Conservation (phyloP, 2,888 invertebrate genomes). For the Nomada goodeniana region DNA sequence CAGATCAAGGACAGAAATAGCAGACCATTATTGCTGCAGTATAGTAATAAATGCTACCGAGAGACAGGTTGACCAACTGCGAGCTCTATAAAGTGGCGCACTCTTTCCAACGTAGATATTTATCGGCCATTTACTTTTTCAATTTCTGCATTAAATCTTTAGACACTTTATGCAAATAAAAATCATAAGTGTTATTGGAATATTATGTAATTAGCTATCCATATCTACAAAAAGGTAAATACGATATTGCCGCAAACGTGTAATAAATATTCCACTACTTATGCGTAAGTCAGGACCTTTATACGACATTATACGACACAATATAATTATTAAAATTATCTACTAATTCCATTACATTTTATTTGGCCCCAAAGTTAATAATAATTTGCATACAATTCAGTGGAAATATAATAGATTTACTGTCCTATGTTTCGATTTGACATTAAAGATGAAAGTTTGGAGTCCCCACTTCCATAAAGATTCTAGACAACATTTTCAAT, state of each 20-base stretch:
- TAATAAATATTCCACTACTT: slow-evolving; percentile 1
- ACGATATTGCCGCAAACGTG: too few species aligned
- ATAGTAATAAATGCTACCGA: slow-evolving; percentile 36
- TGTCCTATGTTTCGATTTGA: too few species aligned
- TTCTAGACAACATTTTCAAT: too few species aligned
- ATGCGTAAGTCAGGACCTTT: too few species aligned
- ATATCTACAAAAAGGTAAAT: not conserved
- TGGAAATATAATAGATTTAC: too few species aligned
- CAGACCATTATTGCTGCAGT: slow-evolving; percentile 30
- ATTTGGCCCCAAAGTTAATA: not conserved
- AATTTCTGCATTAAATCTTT: not conserved
- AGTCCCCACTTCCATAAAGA: too few species aligned
- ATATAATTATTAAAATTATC: not conserved
- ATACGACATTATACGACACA: not conserved
- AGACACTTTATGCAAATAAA: not conserved
- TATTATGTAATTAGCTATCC: not conserved
- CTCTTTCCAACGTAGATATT: not conserved
- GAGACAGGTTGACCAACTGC: slow-evolving; percentile 40
- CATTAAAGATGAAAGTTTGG: too few species aligned
- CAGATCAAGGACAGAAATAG: slow-evolving; percentile 51
- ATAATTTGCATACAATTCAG: not conserved
- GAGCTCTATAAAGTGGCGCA: not conserved
- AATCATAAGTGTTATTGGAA: not conserved
- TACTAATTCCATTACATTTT: not conserved
- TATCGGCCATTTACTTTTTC: too few species aligned